These are phyloP conservation scores for Papio anubis DNA, from an alignment of 2,113 vertebrate genomes.

Conservation along the genomic window DNA sequence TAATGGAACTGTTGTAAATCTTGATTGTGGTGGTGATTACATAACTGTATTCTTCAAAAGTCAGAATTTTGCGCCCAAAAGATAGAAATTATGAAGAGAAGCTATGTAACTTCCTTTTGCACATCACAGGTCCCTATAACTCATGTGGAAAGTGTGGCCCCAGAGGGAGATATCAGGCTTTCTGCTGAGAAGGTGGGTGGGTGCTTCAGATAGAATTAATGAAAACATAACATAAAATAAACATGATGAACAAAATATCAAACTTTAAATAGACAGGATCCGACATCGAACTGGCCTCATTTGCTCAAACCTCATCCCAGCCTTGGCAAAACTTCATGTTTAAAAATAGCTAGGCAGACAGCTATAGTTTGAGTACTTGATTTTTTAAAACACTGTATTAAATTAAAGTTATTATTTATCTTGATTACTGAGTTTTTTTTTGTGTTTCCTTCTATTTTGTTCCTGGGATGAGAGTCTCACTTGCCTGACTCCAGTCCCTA, in stretches of 20 bases:
- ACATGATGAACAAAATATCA: background rate
- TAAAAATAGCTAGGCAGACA: background rate
- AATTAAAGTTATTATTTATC: background rate
- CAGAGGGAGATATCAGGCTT: background rate
- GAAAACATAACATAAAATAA: background rate
- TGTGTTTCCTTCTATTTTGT: background rate
- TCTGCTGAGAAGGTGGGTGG: background rate
- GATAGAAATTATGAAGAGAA: background rate
- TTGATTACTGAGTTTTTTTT: background rate
- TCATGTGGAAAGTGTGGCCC: background rate
- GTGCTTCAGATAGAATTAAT: background rate
- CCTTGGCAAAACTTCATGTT: background rate
- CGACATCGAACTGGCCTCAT: background rate
- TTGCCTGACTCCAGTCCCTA: background rate
- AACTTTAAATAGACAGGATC: conserved; percentile 3
- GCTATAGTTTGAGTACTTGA: background rate
- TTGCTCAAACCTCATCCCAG: background rate
- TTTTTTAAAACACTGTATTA: background rate
- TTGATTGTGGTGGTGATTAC: background rate
- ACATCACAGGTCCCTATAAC: background rate
- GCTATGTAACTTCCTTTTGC: background rate
- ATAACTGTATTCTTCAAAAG: background rate
- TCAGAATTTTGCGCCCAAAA: background rate
- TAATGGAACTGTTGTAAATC: background rate
- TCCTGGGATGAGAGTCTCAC: background rate